A percentile compares a stretch with the other conserved stretches of the same genome.
Conservation (phyloP, 2,888 invertebrate species). For the Ommatoiulus sabulosus region DNA sequence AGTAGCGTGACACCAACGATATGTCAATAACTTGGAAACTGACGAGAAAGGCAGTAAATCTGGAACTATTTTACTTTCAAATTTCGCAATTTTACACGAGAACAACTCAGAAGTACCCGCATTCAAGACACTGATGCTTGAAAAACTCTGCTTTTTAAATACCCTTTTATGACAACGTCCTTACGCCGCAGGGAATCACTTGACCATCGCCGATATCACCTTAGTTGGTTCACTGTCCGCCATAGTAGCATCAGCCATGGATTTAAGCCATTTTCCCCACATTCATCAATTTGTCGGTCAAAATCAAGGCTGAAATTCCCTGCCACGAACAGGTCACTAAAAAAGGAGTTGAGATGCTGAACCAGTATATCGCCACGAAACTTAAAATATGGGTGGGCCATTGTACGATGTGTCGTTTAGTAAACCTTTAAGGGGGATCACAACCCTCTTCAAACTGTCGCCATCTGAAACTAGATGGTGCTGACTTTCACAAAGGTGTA, state of each 20-base stretch:
- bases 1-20: too few relatives aligned
- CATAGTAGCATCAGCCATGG: neutral
- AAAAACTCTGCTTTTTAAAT: neutral
- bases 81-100: neutral
- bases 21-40: too few relatives aligned
- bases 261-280: neutral
- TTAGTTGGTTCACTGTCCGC: neutral
- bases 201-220: conserved; percentile 52
- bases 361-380: neutral
- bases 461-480: too few relatives aligned
- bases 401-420: too few relatives aligned
- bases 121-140: neutral
- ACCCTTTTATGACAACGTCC: neutral
- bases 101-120: neutral
- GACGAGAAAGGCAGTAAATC: too few relatives aligned
- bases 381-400: neutral
- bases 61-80: too few relatives aligned
- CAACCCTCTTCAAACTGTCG: too few relatives aligned
- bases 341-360: neutral
- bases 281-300: neutral
- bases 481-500: too few relatives aligned
- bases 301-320: conserved; percentile 2
- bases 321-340: conserved; percentile 31
- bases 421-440: too few relatives aligned
- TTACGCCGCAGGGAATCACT: conserved; percentile 39